These are phyloP conservation scores for Sclerodermus sp. DNA, from an alignment of 2,888 invertebrate species.

Conservation along the genomic window DNA sequence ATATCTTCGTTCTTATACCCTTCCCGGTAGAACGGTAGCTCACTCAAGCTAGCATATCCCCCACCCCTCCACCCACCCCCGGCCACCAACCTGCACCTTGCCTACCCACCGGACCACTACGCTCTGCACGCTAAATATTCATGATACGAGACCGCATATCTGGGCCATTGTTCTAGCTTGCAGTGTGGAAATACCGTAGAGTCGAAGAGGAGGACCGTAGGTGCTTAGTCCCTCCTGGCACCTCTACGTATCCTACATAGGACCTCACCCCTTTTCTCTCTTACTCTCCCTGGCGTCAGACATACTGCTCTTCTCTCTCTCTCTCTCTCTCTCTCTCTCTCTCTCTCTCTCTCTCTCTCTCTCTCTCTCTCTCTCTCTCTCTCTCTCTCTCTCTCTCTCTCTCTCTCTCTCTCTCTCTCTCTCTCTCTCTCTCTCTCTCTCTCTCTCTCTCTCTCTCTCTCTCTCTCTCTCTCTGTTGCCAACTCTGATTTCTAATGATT, in stretches of 20 bases:
- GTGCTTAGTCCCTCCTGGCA: slow-evolving; percentile 10
- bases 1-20: background rate
- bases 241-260: slow-evolving; percentile 5
- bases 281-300: too few relatives aligned
- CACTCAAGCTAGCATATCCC: background rate
- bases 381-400: too few relatives aligned
- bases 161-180: slow-evolving; percentile 37
- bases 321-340: too few relatives aligned
- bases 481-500: too few relatives aligned
- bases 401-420: too few relatives aligned
- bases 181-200: slow-evolving; percentile 27
- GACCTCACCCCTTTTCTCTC: background rate
- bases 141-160: slow-evolving; percentile 41
- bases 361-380: too few relatives aligned
- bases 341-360: too few relatives aligned
- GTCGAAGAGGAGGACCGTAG: slow-evolving; percentile 13
- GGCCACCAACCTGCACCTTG: background rate
- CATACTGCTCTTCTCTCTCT: too few relatives aligned
- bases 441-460: too few relatives aligned
- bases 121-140: slow-evolving; percentile 40
- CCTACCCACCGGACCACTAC: slow-evolving; percentile 14
- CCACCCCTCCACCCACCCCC: background rate
- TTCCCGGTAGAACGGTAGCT: slow-evolving; percentile 5
- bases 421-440: too few relatives aligned
- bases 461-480: too few relatives aligned